phyloP scores from a whole-genome alignment of 2,888 invertebrate genomes.

The Andricus curvator region DNA sequence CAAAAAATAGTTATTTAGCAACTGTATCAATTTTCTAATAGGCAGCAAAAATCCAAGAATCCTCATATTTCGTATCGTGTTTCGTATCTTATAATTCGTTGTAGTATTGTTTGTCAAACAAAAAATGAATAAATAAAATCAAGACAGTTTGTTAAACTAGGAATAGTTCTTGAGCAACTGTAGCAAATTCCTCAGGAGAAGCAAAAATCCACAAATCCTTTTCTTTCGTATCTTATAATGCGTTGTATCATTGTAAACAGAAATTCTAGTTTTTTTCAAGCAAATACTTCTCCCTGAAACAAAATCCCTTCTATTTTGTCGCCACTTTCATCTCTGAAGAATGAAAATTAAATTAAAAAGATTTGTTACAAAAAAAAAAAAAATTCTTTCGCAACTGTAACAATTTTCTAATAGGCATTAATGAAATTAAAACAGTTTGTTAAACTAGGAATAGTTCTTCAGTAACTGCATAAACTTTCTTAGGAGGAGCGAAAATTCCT shows the following conservation, averaged over 20 bases:
- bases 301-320: too few species aligned
- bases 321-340: too few species aligned
- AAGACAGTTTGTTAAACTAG: background rate
- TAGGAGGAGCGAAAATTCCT: too few species aligned
- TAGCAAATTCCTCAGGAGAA: background rate
- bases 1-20: background rate
- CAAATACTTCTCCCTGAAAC: background rate
- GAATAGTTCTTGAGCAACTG: constrained; percentile 3
- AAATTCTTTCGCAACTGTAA: too few species aligned
- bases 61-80: too few species aligned
- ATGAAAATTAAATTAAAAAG: too few species aligned
- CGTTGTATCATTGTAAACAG: background rate
- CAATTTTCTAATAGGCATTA: too few species aligned
- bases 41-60: background rate
- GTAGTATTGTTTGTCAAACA: background rate
- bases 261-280: background rate
- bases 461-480: too few species aligned
- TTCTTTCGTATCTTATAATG: background rate
- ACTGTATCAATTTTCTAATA: background rate
- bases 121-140: too few species aligned
- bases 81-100: background rate
- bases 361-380: too few species aligned
- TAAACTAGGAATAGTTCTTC: too few species aligned
- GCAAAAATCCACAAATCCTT: background rate
- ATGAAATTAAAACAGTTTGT: too few species aligned